Conservation (phyloP, 2,888 invertebrate genomes). For the Megastigmus dorsalis region DNA sequence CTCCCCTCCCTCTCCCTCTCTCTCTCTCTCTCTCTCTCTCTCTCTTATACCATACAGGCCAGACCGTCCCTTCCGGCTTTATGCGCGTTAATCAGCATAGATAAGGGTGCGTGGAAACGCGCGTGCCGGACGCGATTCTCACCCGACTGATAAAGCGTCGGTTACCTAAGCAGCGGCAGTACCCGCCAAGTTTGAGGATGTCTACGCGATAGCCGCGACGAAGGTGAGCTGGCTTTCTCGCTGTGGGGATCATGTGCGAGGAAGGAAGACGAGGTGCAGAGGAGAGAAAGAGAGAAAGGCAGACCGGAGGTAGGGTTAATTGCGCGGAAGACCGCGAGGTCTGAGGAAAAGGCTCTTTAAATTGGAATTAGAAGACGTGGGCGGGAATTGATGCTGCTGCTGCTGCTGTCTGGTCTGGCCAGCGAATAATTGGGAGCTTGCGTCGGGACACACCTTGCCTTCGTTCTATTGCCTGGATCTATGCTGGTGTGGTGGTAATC, state of each 20-base stretch:
- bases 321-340: slow-evolving; percentile 43
- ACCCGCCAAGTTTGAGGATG: too few species aligned
- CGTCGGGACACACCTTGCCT: not conserved
- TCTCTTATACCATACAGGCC: not conserved
- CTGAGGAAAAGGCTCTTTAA: not conserved
- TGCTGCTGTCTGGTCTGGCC: not conserved
- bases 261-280: too few species aligned
- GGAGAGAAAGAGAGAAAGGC: too few species aligned
- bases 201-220: slow-evolving; percentile 11
- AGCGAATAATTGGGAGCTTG: slow-evolving; percentile 5
- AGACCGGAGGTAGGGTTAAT: slow-evolving; percentile 34
- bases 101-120: slow-evolving; percentile 62
- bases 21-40: slow-evolving; percentile 1
- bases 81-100: slow-evolving; percentile 68
- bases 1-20: not conserved
- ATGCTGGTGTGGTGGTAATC: too few species aligned
- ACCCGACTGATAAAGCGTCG: slow-evolving; percentile 19
- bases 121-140: slow-evolving; percentile 61
- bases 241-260: too few species aligned
- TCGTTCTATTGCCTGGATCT: too few species aligned
- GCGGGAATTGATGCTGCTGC: too few species aligned
- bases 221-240: too few species aligned
- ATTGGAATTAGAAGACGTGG: not conserved
- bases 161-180: too few species aligned
- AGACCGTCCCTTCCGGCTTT: slow-evolving; percentile 53